Conservation (phyloP, 2,113 vertebrate genomes). For the Hiodon tergisus region DNA sequence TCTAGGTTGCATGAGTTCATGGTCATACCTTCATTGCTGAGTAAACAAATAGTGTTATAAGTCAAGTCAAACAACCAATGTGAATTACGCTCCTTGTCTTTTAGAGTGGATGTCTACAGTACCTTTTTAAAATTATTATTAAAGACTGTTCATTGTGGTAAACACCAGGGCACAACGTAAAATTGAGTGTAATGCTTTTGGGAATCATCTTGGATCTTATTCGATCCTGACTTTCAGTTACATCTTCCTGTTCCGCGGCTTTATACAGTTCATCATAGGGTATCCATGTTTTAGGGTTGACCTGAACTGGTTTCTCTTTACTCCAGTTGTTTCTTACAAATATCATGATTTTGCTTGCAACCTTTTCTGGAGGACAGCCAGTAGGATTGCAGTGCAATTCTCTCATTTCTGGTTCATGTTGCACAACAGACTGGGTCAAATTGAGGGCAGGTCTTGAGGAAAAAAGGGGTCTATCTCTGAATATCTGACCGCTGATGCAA, state of each 20-base stretch:
- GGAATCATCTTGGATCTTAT: neutral
- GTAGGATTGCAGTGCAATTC: slow-evolving; percentile 36
- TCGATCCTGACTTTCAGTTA: neutral
- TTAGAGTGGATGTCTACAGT: too few relatives aligned
- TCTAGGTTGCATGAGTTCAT: too few relatives aligned
- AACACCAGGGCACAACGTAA: neutral
- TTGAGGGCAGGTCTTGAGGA: slow-evolving; percentile 45
- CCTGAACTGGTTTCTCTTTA: slow-evolving; percentile 11
- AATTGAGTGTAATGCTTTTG: neutral
- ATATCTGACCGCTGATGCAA: slow-evolving; percentile 35
- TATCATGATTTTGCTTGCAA: slow-evolving; percentile 35
- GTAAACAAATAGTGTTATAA: too few relatives aligned
- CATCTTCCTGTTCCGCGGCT: too few relatives aligned
- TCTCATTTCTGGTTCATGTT: slow-evolving; percentile 46
- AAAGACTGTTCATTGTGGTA: neutral
- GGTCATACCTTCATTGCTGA: too few relatives aligned
- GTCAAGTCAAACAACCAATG: too few relatives aligned
- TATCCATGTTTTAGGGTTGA: neutral
- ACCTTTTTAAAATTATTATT: too few relatives aligned
- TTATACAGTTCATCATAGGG: neutral
- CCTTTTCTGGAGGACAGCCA: slow-evolving; percentile 38
- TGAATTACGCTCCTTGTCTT: too few relatives aligned
- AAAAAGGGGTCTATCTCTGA: slow-evolving; percentile 27
- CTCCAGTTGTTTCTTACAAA: slow-evolving; percentile 24
- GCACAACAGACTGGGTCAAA: slow-evolving; percentile 51